Base-by-base conservation (phyloP, 2,888 invertebrate genomes). In the Erebia ligea region DNA sequence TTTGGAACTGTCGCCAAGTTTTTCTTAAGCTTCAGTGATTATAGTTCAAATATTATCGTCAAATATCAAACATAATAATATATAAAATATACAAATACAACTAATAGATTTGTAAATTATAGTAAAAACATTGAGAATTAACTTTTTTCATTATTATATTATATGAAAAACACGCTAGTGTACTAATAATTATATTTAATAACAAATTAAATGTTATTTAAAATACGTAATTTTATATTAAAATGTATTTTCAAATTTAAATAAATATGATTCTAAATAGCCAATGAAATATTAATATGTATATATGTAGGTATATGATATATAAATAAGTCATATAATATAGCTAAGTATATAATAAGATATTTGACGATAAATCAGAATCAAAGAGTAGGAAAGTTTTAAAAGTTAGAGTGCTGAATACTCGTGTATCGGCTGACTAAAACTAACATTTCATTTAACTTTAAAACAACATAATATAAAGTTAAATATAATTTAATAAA, bases 401-500 rank as follows among this genome's bases (percentile, higher is more conserved):
- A 21, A 64, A 34, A 42, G 67, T 58, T 59, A 25, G 8, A 17
- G 21, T 45, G 17, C 17, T 52, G 25, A 13, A 17, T 5, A 17
- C 65, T 65, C 42, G 65, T 54, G 58, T 68, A 71, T 65, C 62
- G 48, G 68, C 19, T 83, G 68, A 79, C 77, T 84, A 83, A 82
- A 82, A 84, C 85, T 86, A 87, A 63, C 81, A 80, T 72, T 68
- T 80, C 80, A 82, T 81, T 86, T 80, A 82, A 76, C 86, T 85
- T 86, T 85, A 79, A 81, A 84, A 82, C 67, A 64, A 50, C n/a
- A 69, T 50, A 58, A 79, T 81, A 84, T 77, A 82, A 87, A 86
- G 86, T 83, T 83, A 85, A 86, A 82, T 81, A 83, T 78, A 83
- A 84, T 84, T 56, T 59, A 89, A 90, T 90, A 89, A 90, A 90